Evolutionary conservation across 2,797 vertebrate species (phyloP).

Genomic region (Sebastes cheni): DNA sequence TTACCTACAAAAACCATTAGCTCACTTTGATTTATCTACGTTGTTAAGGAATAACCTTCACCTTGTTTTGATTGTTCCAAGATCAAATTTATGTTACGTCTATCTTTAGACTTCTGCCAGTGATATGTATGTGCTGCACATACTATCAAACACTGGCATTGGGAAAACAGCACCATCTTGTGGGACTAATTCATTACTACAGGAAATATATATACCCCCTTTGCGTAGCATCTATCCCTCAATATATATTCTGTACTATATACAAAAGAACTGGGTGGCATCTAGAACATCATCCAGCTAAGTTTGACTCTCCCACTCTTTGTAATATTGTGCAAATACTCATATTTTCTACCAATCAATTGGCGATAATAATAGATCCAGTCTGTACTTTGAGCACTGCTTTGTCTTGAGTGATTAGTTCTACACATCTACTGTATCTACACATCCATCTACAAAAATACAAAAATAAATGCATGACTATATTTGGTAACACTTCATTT

Average conservation of each 20-base stretch:
- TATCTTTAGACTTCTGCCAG: not conserved
- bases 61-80: not conserved
- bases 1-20: not conserved
- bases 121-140: not conserved
- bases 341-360: not conserved
- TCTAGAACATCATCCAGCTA: not conserved
- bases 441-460: not conserved
- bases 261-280: not conserved
- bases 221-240: not conserved
- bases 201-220: not conserved
- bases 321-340: not conserved
- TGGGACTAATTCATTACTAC: slow-evolving; percentile 15
- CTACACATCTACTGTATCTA: not conserved
- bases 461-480: too few relatives aligned
- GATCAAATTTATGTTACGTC: not conserved
- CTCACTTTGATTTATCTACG: not conserved
- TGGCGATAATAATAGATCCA: not conserved
- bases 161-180: slow-evolving; percentile 35
- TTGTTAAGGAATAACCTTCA: not conserved
- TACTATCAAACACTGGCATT: not conserved
- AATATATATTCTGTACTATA: not conserved
- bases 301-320: not conserved
- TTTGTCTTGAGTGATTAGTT: not conserved
- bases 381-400: not conserved
- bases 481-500: too few relatives aligned